Conservation (phyloP, 1,140 invertebrate species). For the Eumeta japonica region DNA sequence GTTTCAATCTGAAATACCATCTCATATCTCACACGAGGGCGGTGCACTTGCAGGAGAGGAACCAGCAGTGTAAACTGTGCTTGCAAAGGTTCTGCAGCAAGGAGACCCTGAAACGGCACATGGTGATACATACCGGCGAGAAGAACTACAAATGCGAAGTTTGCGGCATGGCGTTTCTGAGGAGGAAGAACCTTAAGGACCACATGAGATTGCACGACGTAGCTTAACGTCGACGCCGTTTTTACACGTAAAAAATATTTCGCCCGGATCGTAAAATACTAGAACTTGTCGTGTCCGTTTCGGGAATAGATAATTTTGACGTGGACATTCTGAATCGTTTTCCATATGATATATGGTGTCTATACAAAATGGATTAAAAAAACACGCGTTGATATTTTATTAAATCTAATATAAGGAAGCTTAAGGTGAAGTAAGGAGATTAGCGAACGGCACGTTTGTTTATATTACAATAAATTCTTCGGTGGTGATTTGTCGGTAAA, state of each 20-base stretch:
- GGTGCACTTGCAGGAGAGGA: conserved; percentile 44
- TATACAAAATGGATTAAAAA: conserved; percentile 1
- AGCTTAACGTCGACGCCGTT: too few relatives aligned
- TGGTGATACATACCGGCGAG: conserved; percentile 67
- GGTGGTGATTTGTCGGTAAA: too few relatives aligned
- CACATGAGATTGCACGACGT: conserved; percentile 38
- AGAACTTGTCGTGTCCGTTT: too few relatives aligned
- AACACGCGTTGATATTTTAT: conserved; percentile 3
- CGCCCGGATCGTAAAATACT: too few relatives aligned
- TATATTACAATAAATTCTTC: conserved; percentile 6
- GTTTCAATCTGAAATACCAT: conserved; percentile 45
- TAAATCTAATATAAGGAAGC: neutral
- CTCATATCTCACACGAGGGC: conserved; percentile 43
- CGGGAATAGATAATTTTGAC: too few relatives aligned
- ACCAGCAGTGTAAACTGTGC: conserved; percentile 44
- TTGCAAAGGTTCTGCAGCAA: conserved; percentile 55
- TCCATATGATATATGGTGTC: too few relatives aligned
- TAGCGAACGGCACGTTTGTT: neutral
- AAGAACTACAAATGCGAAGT: conserved; percentile 71
- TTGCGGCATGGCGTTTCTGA: conserved; percentile 64
- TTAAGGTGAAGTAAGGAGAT: neutral
- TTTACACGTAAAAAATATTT: too few relatives aligned
- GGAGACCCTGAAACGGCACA: conserved; percentile 46
- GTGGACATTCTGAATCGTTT: too few relatives aligned
- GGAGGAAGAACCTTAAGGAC: conserved; percentile 42